A percentile compares a stretch with the other conserved stretches of the same genome.
Evolutionary conservation across 2,888 invertebrate genomes (phyloP).

Genomic region (Leucoma salicis): DNA sequence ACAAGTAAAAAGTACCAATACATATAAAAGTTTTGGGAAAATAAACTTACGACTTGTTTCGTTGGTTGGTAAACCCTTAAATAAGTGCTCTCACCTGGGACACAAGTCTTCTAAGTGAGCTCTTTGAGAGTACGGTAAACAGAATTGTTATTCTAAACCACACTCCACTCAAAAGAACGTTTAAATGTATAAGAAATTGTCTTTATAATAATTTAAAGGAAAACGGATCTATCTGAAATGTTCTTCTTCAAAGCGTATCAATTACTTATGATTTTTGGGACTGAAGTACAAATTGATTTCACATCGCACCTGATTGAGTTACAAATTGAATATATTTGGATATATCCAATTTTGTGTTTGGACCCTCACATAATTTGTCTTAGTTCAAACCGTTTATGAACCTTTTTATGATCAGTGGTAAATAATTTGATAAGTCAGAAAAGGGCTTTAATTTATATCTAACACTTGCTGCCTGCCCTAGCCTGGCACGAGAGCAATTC

Average conservation of each 20-base stretch:
- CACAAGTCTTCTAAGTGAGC: slow-evolving; percentile 5
- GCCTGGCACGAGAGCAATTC: no score
- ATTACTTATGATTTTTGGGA: slow-evolving; percentile 1
- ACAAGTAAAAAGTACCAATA: no score
- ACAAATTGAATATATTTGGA: background rate
- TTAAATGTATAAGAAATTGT: slow-evolving; percentile 3
- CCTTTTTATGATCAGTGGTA: no score
- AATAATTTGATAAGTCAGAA: no score
- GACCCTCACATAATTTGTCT: background rate
- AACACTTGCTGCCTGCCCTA: no score
- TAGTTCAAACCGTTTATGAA: no score
- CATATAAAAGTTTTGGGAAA: slow-evolving; percentile 4
- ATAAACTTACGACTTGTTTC: slow-evolving; percentile 8
- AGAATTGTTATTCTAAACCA: slow-evolving; percentile 20
- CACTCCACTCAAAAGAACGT: slow-evolving; percentile 4
- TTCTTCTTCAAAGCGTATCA: background rate
- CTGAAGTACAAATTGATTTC: background rate
- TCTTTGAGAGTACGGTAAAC: slow-evolving; percentile 20
- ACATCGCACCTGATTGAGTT: background rate
- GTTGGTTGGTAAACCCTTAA: slow-evolving; percentile 10
- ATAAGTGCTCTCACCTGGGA: slow-evolving; percentile 15
- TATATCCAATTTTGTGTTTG: background rate
- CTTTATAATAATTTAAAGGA: background rate
- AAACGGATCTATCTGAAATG: background rate
- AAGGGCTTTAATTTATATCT: no score